Evolutionary conservation across 2,113 vertebrate species (phyloP).

Genomic region (Tricholaema leucomelas): DNA sequence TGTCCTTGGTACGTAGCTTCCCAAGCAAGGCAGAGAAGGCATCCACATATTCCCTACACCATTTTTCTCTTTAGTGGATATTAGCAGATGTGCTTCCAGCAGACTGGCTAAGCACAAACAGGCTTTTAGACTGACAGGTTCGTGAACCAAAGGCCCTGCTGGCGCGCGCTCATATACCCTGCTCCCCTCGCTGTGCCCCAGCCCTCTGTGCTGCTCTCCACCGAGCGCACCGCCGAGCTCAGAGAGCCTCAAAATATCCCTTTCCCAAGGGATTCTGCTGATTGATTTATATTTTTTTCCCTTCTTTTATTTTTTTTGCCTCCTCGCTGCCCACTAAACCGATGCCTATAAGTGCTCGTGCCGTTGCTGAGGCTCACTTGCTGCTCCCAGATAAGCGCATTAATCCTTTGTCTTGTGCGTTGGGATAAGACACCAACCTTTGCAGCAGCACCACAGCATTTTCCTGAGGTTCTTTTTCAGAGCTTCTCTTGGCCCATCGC

Average conservation of each 20-base stretch:
- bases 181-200: neutral
- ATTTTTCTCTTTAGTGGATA: constrained; percentile 69
- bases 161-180: neutral
- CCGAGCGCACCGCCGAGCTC: neutral
- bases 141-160: constrained; percentile 40
- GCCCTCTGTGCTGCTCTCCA: neutral
- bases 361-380: neutral
- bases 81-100: constrained; percentile 75
- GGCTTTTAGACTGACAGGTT: constrained; percentile 68
- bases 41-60: constrained; percentile 61
- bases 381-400: constrained; percentile 40
- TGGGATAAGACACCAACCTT: neutral
- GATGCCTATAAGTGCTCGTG: neutral
- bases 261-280: constrained; percentile 1
- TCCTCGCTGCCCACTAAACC: neutral
- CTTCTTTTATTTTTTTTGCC: neutral
- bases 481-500: constrained; percentile 13
- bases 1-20: constrained; percentile 24
- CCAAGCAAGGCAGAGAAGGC: neutral
- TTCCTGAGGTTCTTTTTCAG: neutral
- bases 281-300: neutral
- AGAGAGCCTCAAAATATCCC: neutral
- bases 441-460: neutral
- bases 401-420: constrained; percentile 19
- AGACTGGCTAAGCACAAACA: constrained; percentile 70